phyloP scores from a whole-genome alignment of 30 jellyfish, hydroid and myxozoan genomes.

The Morbakka virulenta region DNA sequence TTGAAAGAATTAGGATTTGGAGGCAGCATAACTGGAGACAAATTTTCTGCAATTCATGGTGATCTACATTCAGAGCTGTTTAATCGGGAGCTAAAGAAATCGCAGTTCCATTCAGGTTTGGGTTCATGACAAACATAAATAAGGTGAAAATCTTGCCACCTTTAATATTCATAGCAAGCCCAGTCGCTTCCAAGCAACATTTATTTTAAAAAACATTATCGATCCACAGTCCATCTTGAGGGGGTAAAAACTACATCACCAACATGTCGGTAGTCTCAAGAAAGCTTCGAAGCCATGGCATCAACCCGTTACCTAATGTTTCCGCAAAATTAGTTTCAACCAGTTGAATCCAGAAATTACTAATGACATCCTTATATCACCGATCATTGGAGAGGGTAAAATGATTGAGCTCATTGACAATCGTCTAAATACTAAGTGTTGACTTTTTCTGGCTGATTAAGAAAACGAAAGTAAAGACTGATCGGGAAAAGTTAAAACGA shows the following conservation, averaged over 20 bases:
- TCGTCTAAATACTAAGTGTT: slow-evolving; percentile 36
- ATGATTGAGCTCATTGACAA: slow-evolving; percentile 37
- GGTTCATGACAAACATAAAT: slow-evolving; percentile 27
- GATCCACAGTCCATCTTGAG: no score
- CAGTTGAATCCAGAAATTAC: slow-evolving; percentile 41
- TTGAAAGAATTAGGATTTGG: slow-evolving; percentile 29
- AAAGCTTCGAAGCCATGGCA: slow-evolving; percentile 42
- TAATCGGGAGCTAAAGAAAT: slow-evolving; percentile 19
- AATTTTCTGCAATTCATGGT: slow-evolving; percentile 32
- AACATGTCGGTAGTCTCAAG: slow-evolving; percentile 48
- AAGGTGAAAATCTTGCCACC: slow-evolving; percentile 21
- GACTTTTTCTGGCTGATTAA: slow-evolving; percentile 45
- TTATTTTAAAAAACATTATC: slow-evolving; percentile 41
- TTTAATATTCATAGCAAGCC: not conserved
- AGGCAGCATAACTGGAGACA: slow-evolving; percentile 41
- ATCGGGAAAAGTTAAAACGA: slow-evolving; percentile 23
- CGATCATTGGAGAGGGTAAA: slow-evolving; percentile 42
- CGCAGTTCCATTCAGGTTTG: slow-evolving; percentile 37
- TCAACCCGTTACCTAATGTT: slow-evolving; percentile 30
- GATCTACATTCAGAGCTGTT: slow-evolving; percentile 35
- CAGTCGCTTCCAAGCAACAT: slow-evolving; percentile 32
- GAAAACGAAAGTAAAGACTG: slow-evolving; percentile 34
- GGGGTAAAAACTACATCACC: no score
- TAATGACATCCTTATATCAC: slow-evolving; percentile 18
- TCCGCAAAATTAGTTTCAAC: slow-evolving; percentile 31